These are phyloP conservation scores for Sternotherus odoratus DNA, from an alignment of 2,797 vertebrate genomes.

Conservation along the genomic window DNA sequence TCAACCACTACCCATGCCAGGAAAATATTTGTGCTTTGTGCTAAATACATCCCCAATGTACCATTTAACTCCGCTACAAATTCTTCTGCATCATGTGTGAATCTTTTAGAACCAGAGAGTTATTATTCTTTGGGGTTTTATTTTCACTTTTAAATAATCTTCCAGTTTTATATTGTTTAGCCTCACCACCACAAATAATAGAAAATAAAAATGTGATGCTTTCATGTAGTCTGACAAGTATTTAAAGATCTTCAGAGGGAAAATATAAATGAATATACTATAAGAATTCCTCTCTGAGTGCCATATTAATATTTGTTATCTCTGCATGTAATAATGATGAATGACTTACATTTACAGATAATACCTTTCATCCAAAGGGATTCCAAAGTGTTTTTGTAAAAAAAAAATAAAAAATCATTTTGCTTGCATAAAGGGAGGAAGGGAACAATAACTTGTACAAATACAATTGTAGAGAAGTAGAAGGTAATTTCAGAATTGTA, in stretches of 20 bases:
- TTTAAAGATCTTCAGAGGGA: slow-evolving; percentile 28
- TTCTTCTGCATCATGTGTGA: background rate
- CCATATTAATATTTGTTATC: background rate
- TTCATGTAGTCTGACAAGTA: background rate
- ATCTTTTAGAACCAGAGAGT: background rate
- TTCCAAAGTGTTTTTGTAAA: background rate
- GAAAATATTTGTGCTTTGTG: slow-evolving; percentile 20
- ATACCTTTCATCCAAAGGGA: background rate
- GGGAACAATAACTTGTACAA: background rate
- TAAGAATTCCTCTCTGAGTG: background rate
- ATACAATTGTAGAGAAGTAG: background rate
- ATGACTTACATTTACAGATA: background rate
- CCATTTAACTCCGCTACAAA: slow-evolving; percentile 18
- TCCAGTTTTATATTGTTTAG: slow-evolving; percentile 25
- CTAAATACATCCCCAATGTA: background rate
- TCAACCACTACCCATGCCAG: background rate
- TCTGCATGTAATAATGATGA: background rate
- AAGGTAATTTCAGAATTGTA: background rate
- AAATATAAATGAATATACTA: background rate
- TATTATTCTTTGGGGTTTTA: slow-evolving; percentile 16
- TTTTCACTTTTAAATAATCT: slow-evolving; percentile 41
- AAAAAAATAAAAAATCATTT: background rate
- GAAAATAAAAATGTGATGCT: background rate
- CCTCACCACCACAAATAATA: slow-evolving; percentile 33
- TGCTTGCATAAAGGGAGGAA: background rate